Evolutionary conservation across 2,888 invertebrate genomes (phyloP).

Genomic region (Cerceris rybyensis): DNA sequence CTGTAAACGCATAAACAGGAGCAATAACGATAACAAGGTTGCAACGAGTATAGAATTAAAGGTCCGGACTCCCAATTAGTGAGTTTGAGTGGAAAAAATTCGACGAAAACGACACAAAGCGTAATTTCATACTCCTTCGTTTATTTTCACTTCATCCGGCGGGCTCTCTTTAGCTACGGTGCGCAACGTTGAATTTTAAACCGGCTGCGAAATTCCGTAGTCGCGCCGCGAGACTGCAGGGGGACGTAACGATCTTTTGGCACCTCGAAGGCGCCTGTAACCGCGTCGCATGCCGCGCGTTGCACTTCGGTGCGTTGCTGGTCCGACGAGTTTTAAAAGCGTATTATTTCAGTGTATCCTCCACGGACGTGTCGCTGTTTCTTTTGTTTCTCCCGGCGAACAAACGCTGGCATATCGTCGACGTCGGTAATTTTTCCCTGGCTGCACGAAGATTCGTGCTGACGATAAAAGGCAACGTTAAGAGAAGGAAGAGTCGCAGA

Average conservation of each 20-base stretch:
- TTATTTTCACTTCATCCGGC: too few relatives aligned
- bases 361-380: constrained; percentile 11
- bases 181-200: too few relatives aligned
- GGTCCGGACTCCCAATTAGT: too few relatives aligned
- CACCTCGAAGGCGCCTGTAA: background rate
- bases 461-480: constrained; percentile 37
- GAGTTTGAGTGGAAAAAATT: too few relatives aligned
- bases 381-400: too few relatives aligned
- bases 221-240: background rate
- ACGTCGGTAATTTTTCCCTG: constrained; percentile 33
- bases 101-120: too few relatives aligned
- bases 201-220: too few relatives aligned
- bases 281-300: background rate
- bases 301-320: too few relatives aligned
- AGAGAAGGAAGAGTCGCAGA: constrained; percentile 1
- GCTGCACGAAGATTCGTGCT: constrained; percentile 36
- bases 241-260: background rate
- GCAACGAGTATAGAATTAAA: background rate
- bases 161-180: too few relatives aligned
- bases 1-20: too few relatives aligned
- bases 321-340: background rate
- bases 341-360: constrained; percentile 28
- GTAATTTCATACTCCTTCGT: too few relatives aligned
- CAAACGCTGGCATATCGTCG: background rate
- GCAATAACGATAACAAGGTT: too few relatives aligned